These are phyloP conservation scores for Lordiphosa clarofinis DNA, from an alignment of 1,140 invertebrate genomes.

Conservation along the genomic window DNA sequence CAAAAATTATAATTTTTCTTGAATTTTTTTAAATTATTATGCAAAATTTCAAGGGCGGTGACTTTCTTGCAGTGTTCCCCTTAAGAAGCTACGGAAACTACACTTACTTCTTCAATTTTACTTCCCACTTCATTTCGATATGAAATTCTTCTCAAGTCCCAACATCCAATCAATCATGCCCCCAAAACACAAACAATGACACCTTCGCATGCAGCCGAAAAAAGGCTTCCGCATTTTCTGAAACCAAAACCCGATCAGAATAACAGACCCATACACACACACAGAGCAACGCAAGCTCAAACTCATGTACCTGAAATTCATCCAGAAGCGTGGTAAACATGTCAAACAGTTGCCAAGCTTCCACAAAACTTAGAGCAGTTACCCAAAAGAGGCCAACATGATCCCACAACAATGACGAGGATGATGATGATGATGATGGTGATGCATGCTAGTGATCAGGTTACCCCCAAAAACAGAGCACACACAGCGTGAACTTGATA, in stretches of 20 bases:
- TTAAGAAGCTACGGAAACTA: too few relatives aligned
- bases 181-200: constrained; percentile 38
- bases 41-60: too few relatives aligned
- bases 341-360: constrained; percentile 34
- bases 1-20: too few relatives aligned
- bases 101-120: neutral
- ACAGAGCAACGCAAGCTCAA: neutral
- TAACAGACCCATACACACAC: constrained; percentile 2
- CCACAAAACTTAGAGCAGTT: constrained; percentile 6
- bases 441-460: constrained; percentile 24
- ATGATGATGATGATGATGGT: constrained; percentile 33
- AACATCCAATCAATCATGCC: constrained; percentile 53
- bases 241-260: constrained; percentile 29
- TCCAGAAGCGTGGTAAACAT: constrained; percentile 43
- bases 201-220: constrained; percentile 38
- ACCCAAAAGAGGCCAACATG: constrained; percentile 55
- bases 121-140: neutral
- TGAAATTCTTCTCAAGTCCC: neutral
- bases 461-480: constrained; percentile 31
- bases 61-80: too few relatives aligned
- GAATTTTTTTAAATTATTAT: too few relatives aligned
- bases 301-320: constrained; percentile 4
- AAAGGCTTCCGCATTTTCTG: constrained; percentile 51
- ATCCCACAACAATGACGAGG: constrained; percentile 29
- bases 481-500: constrained; percentile 27